phyloP scores from a whole-genome alignment of 2,113 vertebrate species.

The Dendropsophus ebraccatus region DNA sequence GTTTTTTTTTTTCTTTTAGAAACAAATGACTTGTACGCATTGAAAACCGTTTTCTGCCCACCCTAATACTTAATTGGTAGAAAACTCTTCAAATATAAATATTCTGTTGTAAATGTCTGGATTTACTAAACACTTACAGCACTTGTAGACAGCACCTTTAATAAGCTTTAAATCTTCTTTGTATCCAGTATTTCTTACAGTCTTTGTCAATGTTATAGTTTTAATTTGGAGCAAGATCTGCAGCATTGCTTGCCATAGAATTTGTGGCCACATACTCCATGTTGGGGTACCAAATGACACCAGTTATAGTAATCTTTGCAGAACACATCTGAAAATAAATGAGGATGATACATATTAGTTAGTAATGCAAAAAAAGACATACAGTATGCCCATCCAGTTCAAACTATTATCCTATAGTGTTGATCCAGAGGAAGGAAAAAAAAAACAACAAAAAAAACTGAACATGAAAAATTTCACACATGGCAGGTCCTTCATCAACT shows the following conservation, averaged over 20 bases:
- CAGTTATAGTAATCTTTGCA: conserved; percentile 76
- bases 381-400: too few species aligned
- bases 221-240: conserved; percentile 80
- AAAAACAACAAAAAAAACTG: too few species aligned
- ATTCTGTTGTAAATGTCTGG: background rate
- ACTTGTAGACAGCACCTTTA: conserved; percentile 8
- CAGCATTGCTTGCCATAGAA: conserved; percentile 87
- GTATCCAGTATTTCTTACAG: background rate
- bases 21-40: background rate
- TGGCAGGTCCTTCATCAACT: too few species aligned
- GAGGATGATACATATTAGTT: too few species aligned
- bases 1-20: too few species aligned
- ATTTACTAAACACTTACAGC: conserved; percentile 5
- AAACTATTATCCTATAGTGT: too few species aligned
- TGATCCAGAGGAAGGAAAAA: too few species aligned
- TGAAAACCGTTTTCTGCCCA: background rate
- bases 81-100: background rate
- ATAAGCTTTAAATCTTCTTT: background rate
- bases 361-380: too few species aligned
- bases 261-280: conserved; percentile 80
- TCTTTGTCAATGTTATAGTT: conserved; percentile 70
- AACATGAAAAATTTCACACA: too few species aligned
- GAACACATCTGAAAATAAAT: conserved; percentile 61
- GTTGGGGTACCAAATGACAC: conserved; percentile 85
- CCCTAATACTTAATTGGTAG: background rate